Conservation (phyloP, 2,797 vertebrate species). For the Myotis daubentonii region DNA sequence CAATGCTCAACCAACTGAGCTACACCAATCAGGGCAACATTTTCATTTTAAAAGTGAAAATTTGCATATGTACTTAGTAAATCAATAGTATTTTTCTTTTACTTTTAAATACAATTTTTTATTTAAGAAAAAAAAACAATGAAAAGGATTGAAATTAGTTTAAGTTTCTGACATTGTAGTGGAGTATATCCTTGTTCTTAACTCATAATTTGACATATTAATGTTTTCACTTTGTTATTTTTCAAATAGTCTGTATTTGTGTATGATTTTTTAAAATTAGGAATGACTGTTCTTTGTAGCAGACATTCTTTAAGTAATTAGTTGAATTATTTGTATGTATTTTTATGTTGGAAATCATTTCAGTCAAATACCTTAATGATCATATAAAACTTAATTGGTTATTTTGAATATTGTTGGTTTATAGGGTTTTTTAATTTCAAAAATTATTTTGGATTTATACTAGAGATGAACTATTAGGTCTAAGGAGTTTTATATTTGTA, state of each 20-base stretch:
- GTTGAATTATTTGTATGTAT: neutral
- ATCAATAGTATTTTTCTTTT: neutral
- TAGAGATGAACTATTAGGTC: neutral
- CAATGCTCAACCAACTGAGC: too few species aligned
- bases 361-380: neutral
- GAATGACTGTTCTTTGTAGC: neutral
- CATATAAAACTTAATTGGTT: neutral
- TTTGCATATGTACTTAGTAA: neutral
- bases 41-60: neutral
- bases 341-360: neutral
- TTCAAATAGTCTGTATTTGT: too few species aligned
- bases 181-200: too few species aligned
- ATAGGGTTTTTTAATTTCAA: neutral
- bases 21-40: neutral
- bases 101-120: neutral
- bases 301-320: neutral
- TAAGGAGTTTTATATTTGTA: neutral
- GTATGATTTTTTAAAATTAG: too few species aligned
- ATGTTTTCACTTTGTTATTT: too few species aligned
- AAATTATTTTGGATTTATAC: conserved; percentile 24
- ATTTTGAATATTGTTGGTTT: conserved; percentile 8
- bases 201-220: too few species aligned
- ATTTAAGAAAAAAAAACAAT: neutral
- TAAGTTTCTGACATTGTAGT: too few species aligned
- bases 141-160: neutral